Conservation (phyloP, 2,797 vertebrate genomes). For the Sebastes alutus region DNA sequence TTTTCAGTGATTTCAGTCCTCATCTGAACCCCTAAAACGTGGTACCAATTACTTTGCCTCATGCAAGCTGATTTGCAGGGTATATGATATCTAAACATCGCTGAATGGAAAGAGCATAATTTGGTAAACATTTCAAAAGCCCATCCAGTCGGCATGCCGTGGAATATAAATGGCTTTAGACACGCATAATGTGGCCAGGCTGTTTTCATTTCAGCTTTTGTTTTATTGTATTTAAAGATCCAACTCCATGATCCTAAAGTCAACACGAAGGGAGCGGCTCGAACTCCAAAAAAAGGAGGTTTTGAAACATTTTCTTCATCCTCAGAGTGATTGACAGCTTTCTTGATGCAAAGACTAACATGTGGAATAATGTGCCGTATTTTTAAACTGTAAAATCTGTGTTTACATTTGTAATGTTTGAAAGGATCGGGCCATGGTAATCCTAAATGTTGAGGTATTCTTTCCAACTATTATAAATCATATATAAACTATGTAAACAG, state of each 20-base stretch:
- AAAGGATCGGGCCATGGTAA: not conserved
- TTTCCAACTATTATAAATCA: not conserved
- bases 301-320: not conserved
- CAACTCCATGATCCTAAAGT: not conserved
- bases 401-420: slow-evolving; percentile 14
- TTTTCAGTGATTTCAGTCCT: slow-evolving; percentile 29
- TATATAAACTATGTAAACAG: slow-evolving; percentile 7
- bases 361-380: not conserved
- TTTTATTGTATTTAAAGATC: not conserved
- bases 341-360: slow-evolving; percentile 5
- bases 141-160: not conserved
- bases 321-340: slow-evolving; percentile 6
- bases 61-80: slow-evolving; percentile 11
- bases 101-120: slow-evolving; percentile 18
- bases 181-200: not conserved
- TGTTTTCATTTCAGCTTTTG: slow-evolving; percentile 37
- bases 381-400: not conserved
- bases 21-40: slow-evolving; percentile 23
- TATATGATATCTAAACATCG: slow-evolving; percentile 46
- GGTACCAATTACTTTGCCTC: slow-evolving; percentile 44
- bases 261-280: not conserved
- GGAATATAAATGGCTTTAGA: not conserved
- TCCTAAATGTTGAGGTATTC: not conserved
- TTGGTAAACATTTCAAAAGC: slow-evolving; percentile 51
- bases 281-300: not conserved